These are phyloP conservation scores for Podilymbus podiceps DNA, from an alignment of 2,113 vertebrate genomes.

Conservation along the genomic window DNA sequence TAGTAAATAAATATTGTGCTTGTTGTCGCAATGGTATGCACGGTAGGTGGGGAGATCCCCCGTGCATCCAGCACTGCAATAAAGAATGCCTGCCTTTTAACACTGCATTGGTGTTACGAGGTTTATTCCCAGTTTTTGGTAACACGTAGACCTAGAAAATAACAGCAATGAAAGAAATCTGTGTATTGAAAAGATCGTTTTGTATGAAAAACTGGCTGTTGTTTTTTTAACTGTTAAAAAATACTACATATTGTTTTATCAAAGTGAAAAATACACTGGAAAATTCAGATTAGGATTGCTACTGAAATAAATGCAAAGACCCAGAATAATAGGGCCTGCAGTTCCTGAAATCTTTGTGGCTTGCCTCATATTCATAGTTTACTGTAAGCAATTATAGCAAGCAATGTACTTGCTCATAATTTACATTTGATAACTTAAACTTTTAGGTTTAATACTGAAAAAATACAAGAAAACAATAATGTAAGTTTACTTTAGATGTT, in stretches of 20 bases:
- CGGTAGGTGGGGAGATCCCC: too few species aligned
- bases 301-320: background rate
- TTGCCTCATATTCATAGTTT: background rate
- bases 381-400: background rate
- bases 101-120: too few species aligned
- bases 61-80: too few species aligned
- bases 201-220: background rate
- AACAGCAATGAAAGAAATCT: accelerated
- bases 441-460: background rate
- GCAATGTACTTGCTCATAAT: background rate
- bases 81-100: too few species aligned
- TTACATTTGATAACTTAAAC: background rate
- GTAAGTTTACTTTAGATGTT: background rate
- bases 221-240: background rate
- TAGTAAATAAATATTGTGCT: too few species aligned
- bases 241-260: background rate
- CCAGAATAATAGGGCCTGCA: background rate
- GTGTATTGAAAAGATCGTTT: background rate
- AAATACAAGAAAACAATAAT: background rate
- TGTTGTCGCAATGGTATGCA: too few species aligned
- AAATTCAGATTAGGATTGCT: background rate
- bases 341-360: background rate
- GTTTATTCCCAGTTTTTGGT: too few species aligned
- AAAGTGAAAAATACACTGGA: background rate
- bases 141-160: background rate